phyloP scores from a whole-genome alignment of 2,888 invertebrate species.

The Eupithecia inturbata region DNA sequence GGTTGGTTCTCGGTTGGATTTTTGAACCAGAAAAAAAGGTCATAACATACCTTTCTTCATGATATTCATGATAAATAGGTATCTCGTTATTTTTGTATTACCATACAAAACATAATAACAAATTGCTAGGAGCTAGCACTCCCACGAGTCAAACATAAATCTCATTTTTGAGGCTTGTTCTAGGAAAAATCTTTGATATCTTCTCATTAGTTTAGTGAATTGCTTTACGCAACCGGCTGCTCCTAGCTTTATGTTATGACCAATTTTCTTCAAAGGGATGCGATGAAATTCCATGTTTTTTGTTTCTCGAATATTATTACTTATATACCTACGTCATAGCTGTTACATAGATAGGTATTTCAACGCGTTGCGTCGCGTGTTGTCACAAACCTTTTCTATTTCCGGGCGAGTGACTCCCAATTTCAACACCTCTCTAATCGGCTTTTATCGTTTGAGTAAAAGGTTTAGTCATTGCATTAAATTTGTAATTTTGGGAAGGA shows the following conservation, averaged over 20 bases:
- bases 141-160: neutral
- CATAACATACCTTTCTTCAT: neutral
- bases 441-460: conserved; percentile 42
- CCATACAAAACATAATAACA: neutral
- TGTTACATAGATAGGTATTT: neutral
- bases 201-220: conserved; percentile 8
- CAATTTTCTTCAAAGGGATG: neutral
- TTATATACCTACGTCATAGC: neutral
- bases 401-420: conserved; percentile 20
- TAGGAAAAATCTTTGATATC: conserved; percentile 3
- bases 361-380: neutral
- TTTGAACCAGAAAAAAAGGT: neutral
- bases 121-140: neutral
- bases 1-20: conserved; percentile 3
- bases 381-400: conserved; percentile 29
- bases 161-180: neutral
- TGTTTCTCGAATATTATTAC: neutral
- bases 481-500: conserved; percentile 45
- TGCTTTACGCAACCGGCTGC: neutral
- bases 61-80: neutral
- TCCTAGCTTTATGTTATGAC: neutral
- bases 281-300: conserved; percentile 1
- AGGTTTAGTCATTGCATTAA: conserved; percentile 44
- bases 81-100: neutral
- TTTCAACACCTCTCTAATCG: conserved; percentile 34